Conservation (phyloP, 2,797 vertebrate species). For the Anableps anableps region DNA sequence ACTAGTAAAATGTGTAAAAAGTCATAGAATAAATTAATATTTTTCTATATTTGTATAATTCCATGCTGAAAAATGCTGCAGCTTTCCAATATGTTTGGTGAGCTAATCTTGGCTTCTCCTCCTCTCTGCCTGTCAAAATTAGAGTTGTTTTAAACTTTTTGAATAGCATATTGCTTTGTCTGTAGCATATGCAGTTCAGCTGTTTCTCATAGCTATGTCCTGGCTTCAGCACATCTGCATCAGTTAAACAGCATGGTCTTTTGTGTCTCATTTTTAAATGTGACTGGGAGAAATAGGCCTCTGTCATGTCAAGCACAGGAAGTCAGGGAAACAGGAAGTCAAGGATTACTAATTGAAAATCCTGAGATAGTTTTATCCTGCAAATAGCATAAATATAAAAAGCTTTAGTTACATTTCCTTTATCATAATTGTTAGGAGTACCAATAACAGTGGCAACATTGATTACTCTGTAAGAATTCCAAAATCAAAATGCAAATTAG, state of each 20-base stretch:
- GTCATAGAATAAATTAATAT: background rate
- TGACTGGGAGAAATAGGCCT: background rate
- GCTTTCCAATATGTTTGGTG: too few relatives aligned
- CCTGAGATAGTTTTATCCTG: background rate
- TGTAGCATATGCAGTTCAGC: too few relatives aligned
- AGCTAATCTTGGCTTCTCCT: too few relatives aligned
- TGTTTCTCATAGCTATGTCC: too few relatives aligned
- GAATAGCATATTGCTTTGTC: too few relatives aligned
- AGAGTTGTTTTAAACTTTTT: too few relatives aligned
- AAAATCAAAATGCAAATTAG: background rate
- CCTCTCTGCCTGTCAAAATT: too few relatives aligned
- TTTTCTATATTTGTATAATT: background rate
- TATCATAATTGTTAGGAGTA: background rate
- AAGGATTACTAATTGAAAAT: background rate
- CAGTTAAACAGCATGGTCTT: too few relatives aligned
- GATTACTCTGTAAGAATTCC: background rate
- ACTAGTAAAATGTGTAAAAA: background rate
- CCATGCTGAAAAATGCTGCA: background rate
- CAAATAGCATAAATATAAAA: background rate
- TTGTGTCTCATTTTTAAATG: too few relatives aligned
- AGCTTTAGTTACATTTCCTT: background rate
- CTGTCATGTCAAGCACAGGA: background rate
- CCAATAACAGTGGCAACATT: background rate
- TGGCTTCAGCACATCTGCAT: too few relatives aligned
- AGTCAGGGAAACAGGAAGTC: background rate